Evolutionary conservation across 2,797 vertebrate genomes (phyloP), one percentile per base, ranked within the genome.

Genomic region (Micrastur ruficollis): DNA sequence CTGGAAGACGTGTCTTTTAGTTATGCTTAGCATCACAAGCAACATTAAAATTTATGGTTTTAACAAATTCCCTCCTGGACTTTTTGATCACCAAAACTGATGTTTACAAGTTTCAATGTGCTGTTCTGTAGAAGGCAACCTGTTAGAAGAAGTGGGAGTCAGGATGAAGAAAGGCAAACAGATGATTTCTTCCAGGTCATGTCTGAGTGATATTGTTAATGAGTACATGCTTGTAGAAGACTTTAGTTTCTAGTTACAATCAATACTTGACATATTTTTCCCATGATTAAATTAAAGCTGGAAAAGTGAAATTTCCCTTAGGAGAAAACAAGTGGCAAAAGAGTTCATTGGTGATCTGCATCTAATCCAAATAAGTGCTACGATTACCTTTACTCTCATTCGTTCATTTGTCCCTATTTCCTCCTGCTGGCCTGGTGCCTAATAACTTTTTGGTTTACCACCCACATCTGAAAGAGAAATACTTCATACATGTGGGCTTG

Each of bases 301-400:
- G 14, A 76, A 91, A 92, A 81, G 62, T 71, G n/a, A 70, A 66
- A 89, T 87, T 96, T 93, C 95, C 70, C 85, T 42, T 61, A 61
- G 82, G 83, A 83, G 81, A 91, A 93, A 76, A 89, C 49, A 90
- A 87, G 83, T 83, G 72, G 81, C 71, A 78, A 67, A 66, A 50
- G 72, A 91, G 86, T 91, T 92, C 90, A 81, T 65, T 84, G 86
- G 75, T 91, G 92, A 93, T 93, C 68, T 70, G 75, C 75, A 47
- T 88, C 81, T 96, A 91, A 96, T 97, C 18, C 81, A 81, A 95
- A 8, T 81, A 93, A 96, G 93, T 95, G 90, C 78, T 90, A 85
- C 44, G 70, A 86, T 95, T 96, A 88, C 86, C 75, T 91, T 58
- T 58, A 0, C 66, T 84, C 59, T 65, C 76, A 27, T 80, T 90